Evolutionary conservation across 2,888 invertebrate genomes (phyloP).

Genomic region (Suillia variegata): DNA sequence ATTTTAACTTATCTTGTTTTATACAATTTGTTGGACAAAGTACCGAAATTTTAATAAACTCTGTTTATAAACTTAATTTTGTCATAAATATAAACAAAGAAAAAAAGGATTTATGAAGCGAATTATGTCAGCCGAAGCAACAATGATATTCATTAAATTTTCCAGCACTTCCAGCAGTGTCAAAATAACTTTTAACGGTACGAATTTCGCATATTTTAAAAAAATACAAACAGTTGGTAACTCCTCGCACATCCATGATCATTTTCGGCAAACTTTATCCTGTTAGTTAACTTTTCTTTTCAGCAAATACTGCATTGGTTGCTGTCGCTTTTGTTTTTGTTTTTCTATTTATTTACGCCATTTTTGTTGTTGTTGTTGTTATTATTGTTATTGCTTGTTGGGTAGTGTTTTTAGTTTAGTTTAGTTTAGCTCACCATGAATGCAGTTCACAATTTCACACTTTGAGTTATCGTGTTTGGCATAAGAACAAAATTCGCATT

Average conservation of each 20-base stretch:
- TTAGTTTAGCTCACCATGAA: constrained; percentile 18
- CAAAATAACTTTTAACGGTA: not conserved
- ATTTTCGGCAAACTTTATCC: constrained; percentile 13
- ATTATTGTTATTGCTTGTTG: constrained; percentile 10
- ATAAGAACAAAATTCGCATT: not conserved
- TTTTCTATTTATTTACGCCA: not conserved
- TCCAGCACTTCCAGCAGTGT: no score
- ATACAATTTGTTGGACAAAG: not conserved
- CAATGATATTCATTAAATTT: no score
- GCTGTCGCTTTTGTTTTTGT: not conserved
- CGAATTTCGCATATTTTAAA: not conserved
- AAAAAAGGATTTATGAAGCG: no score
- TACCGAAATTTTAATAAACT: not conserved
- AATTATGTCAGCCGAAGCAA: no score
- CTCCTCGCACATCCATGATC: not conserved
- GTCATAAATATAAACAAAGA: no score
- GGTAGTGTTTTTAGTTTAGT: constrained; percentile 18
- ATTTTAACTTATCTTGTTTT: not conserved
- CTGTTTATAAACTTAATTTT: no score
- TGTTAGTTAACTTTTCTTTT: constrained; percentile 11
- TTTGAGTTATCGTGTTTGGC: constrained; percentile 8
- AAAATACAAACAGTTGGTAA: not conserved
- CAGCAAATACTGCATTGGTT: constrained; percentile 9
- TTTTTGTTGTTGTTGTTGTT: constrained; percentile 2
- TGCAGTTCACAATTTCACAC: constrained; percentile 27